phyloP scores from a whole-genome alignment of 2,797 vertebrate genomes.

The Podarcis lilfordi region DNA sequence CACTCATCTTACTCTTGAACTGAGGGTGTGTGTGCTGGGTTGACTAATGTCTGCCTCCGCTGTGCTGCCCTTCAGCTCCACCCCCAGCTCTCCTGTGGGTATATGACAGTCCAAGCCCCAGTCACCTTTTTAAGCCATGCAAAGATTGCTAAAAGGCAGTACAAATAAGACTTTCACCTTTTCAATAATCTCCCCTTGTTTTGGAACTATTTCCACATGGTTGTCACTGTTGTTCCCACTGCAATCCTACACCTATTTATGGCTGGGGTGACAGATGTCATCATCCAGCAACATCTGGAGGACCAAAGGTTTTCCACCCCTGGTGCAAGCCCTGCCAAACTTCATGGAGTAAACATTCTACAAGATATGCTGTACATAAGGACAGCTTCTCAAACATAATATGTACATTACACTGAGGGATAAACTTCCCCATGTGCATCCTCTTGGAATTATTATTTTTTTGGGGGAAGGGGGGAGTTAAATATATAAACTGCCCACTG shows the following conservation, averaged over 20 bases:
- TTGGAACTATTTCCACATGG: accelerated
- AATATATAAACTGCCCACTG: too few species aligned
- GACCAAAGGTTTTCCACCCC: neutral
- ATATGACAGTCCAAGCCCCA: neutral
- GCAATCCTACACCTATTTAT: neutral
- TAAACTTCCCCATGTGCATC: neutral
- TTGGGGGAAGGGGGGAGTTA: too few species aligned
- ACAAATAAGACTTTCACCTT: neutral
- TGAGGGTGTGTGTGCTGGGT: neutral
- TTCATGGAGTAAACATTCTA: neutral
- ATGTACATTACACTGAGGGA: neutral
- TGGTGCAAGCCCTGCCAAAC: neutral
- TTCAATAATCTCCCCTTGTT: neutral
- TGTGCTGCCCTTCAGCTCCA: neutral
- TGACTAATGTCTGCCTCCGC: too few species aligned
- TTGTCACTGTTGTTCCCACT: too few species aligned
- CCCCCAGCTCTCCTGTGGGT: too few species aligned
- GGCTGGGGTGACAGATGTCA: neutral
- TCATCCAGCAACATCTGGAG: neutral
- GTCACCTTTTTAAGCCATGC: neutral
- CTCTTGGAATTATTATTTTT: too few species aligned
- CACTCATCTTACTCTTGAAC: neutral
- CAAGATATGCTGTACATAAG: too few species aligned
- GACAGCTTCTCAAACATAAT: neutral
- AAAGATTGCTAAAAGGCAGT: neutral